phyloP scores from a whole-genome alignment of 2,888 invertebrate species.

The Cenopis cana region DNA sequence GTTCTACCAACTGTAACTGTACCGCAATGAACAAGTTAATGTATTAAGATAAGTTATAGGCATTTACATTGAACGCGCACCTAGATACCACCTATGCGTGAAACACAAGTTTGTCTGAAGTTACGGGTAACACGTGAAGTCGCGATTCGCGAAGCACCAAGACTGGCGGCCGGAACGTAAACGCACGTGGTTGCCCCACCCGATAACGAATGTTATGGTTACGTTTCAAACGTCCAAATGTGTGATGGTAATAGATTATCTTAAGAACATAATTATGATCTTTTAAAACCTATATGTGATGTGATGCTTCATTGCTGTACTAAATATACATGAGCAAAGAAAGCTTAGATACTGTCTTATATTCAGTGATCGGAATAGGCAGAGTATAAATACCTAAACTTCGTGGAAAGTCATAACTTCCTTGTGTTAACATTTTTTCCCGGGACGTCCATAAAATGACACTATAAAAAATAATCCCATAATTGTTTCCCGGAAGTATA shows the following conservation, averaged over 20 bases:
- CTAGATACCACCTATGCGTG: not conserved
- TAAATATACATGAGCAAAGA: not conserved
- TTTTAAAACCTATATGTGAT: not conserved
- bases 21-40: conserved; percentile 1
- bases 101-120: not conserved
- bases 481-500: too few relatives aligned
- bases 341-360: conserved; percentile 14
- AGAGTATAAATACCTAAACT: too few relatives aligned
- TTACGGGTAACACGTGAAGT: conserved; percentile 54
- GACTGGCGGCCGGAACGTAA: conserved; percentile 51
- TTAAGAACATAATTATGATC: conserved; percentile 2
- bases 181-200: conserved; percentile 53
- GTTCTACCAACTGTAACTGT: not conserved
- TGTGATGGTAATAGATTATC: not conserved
- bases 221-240: conserved; percentile 46
- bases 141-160: conserved; percentile 55
- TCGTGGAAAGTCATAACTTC: too few relatives aligned
- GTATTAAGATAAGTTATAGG: conserved; percentile 1
- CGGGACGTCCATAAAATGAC: too few relatives aligned
- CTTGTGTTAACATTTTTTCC: too few relatives aligned
- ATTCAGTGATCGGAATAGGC: not conserved
- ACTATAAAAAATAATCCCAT: too few relatives aligned
- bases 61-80: not conserved
- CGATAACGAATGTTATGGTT: conserved; percentile 71
- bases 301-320: not conserved